Evolutionary conservation across 2,888 invertebrate genomes (phyloP), one percentile per base, ranked within the genome.

Genomic region (Drosophila kuntzei): DNA sequence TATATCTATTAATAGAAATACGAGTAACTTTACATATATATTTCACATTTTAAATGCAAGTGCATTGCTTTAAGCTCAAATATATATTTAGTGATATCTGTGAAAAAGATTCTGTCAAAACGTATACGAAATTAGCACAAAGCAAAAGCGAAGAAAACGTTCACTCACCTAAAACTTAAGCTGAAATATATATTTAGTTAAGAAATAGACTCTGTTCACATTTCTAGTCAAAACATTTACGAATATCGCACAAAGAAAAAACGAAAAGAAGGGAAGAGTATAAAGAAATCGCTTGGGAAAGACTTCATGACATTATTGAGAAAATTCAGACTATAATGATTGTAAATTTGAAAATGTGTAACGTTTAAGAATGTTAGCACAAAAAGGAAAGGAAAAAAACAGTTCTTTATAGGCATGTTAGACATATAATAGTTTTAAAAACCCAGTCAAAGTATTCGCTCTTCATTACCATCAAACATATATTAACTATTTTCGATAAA

Each of bases 211-310:
- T 11, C 14, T 37, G 8, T 37, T 7, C 0, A 37, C 9, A 37
- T 8, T 16, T 16, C 8, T 16, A 37, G 37, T 37, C 16, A 16
- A 27, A 46, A 46, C 27, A 11, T 27, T 27, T 16, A 11, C 44
- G 44, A 46, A 46, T 27, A 25, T 27, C 5, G 27, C 16, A 27
- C 25, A 46, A 46, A 46, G 14, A 11, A 16, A 16, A 44, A 25
- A 5, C 14, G 25, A 14, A 14, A 25, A 25, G 25, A 37, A 37
- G 14, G 6, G 2, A 14, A 14, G n/a, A 7, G 14, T 14, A 36
- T 36, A 8, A 7, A 3, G 8, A 36, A 36, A 2, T 14, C 2
- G 36, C 14, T 16, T 2, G 2, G 36, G 1, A 14, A 8, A 9
- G 8, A 36, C 7, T 6, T 16, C 9, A 16, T 18, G 0, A 37